Conservation (phyloP, 2,113 vertebrate genomes). For the Catharus fuscescens region DNA sequence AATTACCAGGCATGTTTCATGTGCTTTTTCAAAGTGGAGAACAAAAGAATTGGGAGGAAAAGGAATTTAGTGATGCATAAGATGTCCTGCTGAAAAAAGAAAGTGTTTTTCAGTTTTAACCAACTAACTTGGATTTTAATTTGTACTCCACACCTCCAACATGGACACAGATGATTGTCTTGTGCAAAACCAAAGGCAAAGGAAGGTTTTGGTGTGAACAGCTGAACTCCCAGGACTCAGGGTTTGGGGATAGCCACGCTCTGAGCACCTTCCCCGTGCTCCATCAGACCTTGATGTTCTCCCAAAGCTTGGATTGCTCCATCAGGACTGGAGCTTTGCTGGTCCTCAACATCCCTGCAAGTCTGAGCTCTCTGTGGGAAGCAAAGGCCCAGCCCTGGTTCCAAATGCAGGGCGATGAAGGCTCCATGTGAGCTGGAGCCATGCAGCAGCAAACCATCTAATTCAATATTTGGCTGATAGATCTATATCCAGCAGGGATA, state of each 20-base stretch:
- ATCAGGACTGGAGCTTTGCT: fast-evolving
- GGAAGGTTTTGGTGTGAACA: neutral
- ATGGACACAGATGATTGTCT: neutral
- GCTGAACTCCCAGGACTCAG: neutral
- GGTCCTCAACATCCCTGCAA: fast-evolving
- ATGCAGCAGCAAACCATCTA: neutral
- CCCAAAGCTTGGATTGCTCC: fast-evolving
- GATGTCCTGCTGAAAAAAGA: neutral
- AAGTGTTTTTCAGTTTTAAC: neutral
- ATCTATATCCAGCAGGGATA: neutral
- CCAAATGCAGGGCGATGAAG: neutral
- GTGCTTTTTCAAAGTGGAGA: neutral
- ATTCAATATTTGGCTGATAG: neutral
- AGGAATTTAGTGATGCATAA: neutral
- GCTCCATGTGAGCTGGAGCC: neutral
- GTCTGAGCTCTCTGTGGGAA: neutral
- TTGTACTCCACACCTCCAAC: neutral
- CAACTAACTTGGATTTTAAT: neutral
- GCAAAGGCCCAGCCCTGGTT: neutral
- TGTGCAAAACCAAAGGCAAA: neutral
- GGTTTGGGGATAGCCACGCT: fast-evolving
- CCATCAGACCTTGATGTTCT: fast-evolving
- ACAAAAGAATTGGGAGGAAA: neutral
- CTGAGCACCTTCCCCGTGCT: neutral
- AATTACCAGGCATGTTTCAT: slow-evolving; percentile 1